Conservation (phyloP, 2,888 invertebrate species). For the Galeopsomyia nigrocyanea region DNA sequence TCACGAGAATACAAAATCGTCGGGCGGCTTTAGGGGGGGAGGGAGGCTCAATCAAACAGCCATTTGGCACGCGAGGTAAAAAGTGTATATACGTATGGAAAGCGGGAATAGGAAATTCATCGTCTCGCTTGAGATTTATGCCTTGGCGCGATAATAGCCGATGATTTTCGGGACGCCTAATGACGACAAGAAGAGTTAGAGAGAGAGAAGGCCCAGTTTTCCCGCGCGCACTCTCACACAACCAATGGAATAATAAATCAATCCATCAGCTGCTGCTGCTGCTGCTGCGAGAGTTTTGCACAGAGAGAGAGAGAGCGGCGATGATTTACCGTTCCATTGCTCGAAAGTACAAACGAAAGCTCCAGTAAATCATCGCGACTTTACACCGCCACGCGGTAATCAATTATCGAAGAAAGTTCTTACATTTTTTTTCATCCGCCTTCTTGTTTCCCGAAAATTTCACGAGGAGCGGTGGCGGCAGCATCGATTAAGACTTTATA, state of each 20-base stretch:
- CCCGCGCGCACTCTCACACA: not conserved
- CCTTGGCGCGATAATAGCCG: not conserved
- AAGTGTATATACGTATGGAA: too few relatives aligned
- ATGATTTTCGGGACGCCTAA: not conserved
- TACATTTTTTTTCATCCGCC: too few relatives aligned
- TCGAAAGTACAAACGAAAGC: not conserved
- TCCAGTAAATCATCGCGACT: conserved; percentile 30
- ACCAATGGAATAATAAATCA: conserved; percentile 45
- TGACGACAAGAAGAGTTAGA: not conserved
- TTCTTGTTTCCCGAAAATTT: too few relatives aligned
- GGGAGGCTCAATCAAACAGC: too few relatives aligned
- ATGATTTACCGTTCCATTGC: conserved; percentile 35
- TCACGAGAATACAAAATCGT: too few relatives aligned
- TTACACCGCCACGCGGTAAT: not conserved
- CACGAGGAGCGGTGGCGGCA: too few relatives aligned
- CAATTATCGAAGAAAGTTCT: too few relatives aligned
- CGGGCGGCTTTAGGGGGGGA: too few relatives aligned
- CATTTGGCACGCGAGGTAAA: too few relatives aligned
- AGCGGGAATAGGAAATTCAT: conserved; percentile 40
- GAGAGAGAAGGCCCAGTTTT: conserved; percentile 1
- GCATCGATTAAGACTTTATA: too few relatives aligned
- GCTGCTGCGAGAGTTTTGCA: not conserved
- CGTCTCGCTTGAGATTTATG: not conserved
- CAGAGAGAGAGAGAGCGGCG: too few relatives aligned
- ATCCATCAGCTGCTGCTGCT: too few relatives aligned